These are phyloP conservation scores for Drosophila tsacasi DNA, from an alignment of 1,140 invertebrate genomes.

Conservation along the genomic window DNA sequence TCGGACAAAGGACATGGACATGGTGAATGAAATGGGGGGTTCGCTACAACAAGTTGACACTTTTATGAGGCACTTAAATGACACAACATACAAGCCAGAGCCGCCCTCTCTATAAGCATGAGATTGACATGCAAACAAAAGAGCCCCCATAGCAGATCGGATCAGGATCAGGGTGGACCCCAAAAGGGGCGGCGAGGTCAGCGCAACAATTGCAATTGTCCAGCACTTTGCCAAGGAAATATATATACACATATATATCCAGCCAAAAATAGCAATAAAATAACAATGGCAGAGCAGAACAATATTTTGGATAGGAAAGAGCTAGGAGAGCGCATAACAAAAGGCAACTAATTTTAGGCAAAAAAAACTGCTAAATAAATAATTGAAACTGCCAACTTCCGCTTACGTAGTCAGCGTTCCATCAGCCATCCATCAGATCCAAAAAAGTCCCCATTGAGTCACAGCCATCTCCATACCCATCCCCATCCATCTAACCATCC, in stretches of 20 bases:
- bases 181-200: slow-evolving; percentile 18
- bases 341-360: slow-evolving; percentile 57
- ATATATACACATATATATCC: slow-evolving; percentile 11
- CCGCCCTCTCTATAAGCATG: slow-evolving; percentile 50
- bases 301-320: slow-evolving; percentile 37
- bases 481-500: slow-evolving; percentile 6
- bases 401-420: slow-evolving; percentile 50
- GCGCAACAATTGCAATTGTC: slow-evolving; percentile 75
- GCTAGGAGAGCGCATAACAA: slow-evolving; percentile 46
- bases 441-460: slow-evolving; percentile 61
- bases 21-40: slow-evolving; percentile 20
- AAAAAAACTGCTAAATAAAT: slow-evolving; percentile 59
- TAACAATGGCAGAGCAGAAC: slow-evolving; percentile 38
- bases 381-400: slow-evolving; percentile 75
- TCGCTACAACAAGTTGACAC: slow-evolving; percentile 76
- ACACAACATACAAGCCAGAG: slow-evolving; percentile 67
- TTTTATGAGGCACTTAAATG: slow-evolving; percentile 83
- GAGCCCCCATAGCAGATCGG: slow-evolving; percentile 12
- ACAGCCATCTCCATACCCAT: slow-evolving; percentile 5
- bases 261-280: slow-evolving; percentile 48
- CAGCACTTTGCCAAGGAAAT: slow-evolving; percentile 26
- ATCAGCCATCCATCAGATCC: slow-evolving; percentile 55
- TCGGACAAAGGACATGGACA: slow-evolving; percentile 36
- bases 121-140: slow-evolving; percentile 77
- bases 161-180: slow-evolving; percentile 9